These are phyloP conservation scores for Dicrostonyx torquatus DNA, from an alignment of 2,797 vertebrate genomes.

Conservation along the genomic window DNA sequence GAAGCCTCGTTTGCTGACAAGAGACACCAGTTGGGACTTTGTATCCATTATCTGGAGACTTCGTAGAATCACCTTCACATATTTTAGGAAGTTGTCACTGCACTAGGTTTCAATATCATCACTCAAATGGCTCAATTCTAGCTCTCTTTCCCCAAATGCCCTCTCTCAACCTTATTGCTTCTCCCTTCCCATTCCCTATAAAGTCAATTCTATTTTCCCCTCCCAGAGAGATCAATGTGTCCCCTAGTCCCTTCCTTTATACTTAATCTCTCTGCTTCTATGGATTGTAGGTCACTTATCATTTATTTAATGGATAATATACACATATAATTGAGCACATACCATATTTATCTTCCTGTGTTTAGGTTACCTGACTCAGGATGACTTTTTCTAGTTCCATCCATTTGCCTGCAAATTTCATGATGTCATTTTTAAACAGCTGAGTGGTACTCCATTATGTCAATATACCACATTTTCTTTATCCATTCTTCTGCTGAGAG, in stretches of 20 bases:
- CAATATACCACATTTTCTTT: background rate
- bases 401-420: background rate
- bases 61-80: background rate
- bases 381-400: background rate
- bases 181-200: background rate
- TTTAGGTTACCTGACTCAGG: background rate
- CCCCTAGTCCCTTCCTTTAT: background rate
- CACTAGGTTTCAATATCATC: background rate
- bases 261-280: background rate
- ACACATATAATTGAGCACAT: background rate
- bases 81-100: background rate
- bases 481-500: background rate
- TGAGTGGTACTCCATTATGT: background rate
- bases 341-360: background rate
- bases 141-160: background rate
- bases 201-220: background rate
- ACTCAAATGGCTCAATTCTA: background rate
- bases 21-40: background rate
- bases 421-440: background rate
- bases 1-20: background rate
- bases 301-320: background rate
- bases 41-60: background rate
- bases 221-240: background rate
- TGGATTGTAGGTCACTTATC: background rate
- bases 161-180: rapidly evolving